These are phyloP conservation scores for Cataglyphis albicans DNA, from an alignment of 2,888 invertebrate species.

Conservation along the genomic window DNA sequence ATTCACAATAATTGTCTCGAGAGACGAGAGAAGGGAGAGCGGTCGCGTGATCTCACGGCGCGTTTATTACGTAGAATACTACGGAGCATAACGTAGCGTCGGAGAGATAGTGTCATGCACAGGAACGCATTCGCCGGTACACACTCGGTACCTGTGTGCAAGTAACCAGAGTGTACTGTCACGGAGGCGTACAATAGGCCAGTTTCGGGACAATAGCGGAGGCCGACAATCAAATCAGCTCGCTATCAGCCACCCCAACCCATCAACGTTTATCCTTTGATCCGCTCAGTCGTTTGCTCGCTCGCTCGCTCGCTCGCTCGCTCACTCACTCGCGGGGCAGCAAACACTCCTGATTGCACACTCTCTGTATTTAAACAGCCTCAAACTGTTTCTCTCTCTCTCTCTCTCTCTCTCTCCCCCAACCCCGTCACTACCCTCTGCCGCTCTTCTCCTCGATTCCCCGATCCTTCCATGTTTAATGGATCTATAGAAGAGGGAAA, in stretches of 20 bases:
- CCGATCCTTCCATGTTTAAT: slow-evolving; percentile 61
- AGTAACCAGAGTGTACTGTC: slow-evolving; percentile 68
- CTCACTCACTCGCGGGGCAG: slow-evolving; percentile 80
- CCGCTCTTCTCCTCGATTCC: slow-evolving; percentile 17
- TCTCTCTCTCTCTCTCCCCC: neutral
- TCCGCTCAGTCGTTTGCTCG: slow-evolving; percentile 70
- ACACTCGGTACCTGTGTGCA: slow-evolving; percentile 70
- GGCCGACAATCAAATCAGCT: slow-evolving; percentile 85
- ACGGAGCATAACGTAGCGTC: slow-evolving; percentile 58
- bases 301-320: slow-evolving; percentile 65
- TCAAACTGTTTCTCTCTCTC: slow-evolving; percentile 72
- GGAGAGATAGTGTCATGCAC: slow-evolving; percentile 81
- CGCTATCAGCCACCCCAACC: slow-evolving; percentile 82
- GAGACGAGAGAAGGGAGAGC: slow-evolving; percentile 17
- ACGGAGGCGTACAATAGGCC: slow-evolving; percentile 79
- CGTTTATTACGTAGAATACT: slow-evolving; percentile 72
- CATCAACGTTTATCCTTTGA: slow-evolving; percentile 78
- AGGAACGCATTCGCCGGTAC: slow-evolving; percentile 69
- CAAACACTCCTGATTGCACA: slow-evolving; percentile 85
- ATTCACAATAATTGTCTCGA: slow-evolving; percentile 74
- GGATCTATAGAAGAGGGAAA: slow-evolving; percentile 43
- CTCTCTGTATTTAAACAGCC: slow-evolving; percentile 84
- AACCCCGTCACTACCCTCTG: neutral
- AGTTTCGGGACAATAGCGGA: slow-evolving; percentile 83
- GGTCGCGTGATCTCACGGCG: slow-evolving; percentile 46